Conservation (phyloP, 1,140 invertebrate genomes). For the Rhagoletis zephyria region DNA sequence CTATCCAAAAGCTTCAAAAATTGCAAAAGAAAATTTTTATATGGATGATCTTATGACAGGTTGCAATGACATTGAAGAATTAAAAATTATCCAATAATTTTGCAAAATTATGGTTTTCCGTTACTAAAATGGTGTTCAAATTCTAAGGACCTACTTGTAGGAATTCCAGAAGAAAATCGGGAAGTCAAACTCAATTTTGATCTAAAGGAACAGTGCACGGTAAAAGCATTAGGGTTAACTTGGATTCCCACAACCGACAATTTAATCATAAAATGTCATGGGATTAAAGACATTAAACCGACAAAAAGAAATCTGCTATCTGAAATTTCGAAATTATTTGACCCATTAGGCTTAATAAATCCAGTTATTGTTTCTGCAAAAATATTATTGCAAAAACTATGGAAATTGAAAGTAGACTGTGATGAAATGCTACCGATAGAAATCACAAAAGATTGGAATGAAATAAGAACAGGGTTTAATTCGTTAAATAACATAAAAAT, state of each 20-base stretch:
- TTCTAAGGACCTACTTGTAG: conserved; percentile 26
- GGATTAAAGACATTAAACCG: conserved; percentile 17
- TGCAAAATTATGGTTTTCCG: conserved; percentile 11
- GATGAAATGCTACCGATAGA: conserved; percentile 60
- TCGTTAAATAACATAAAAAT: conserved; percentile 42
- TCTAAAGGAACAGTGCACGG: neutral
- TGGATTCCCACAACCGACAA: conserved; percentile 14
- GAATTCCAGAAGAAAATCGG: conserved; percentile 30
- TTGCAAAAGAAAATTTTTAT: no score
- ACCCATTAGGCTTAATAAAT: no score
- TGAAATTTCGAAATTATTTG: no score
- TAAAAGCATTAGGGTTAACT: conserved; percentile 32
- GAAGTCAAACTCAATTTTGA: neutral
- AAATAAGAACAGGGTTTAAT: conserved; percentile 19
- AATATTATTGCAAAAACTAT: conserved; percentile 70
- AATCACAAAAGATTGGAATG: conserved; percentile 21
- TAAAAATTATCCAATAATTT: no score
- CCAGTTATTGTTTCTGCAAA: no score
- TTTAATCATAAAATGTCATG: neutral
- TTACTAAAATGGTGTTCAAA: conserved; percentile 57
- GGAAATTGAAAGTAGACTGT: conserved; percentile 68
- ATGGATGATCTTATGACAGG: no score
- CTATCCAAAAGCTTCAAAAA: no score
- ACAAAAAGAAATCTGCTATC: conserved; percentile 66
- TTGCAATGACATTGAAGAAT: no score